Evolutionary conservation across 2,888 invertebrate genomes (phyloP).

Genomic region (Lamproptera curius): DNA sequence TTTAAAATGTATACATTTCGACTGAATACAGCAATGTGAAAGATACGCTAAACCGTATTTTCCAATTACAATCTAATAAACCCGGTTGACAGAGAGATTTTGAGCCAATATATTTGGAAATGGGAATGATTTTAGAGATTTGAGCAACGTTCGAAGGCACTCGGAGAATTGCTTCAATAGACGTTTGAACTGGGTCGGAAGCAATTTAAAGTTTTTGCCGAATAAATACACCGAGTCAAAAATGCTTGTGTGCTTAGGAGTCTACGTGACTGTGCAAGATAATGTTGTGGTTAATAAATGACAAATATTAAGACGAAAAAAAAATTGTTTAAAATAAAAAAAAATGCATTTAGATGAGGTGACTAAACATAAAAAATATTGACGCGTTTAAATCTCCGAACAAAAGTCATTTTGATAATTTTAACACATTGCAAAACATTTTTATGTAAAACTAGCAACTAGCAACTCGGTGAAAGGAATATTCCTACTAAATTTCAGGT

Average conservation of each 20-base stretch:
- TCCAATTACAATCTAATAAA: slow-evolving; percentile 10
- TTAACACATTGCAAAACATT: no score
- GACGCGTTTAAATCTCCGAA: no score
- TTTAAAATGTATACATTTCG: no score
- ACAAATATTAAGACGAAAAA: neutral
- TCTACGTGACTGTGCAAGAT: slow-evolving; percentile 42
- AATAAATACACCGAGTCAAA: slow-evolving; percentile 69
- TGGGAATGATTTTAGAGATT: slow-evolving; percentile 48
- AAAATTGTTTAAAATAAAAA: no score
- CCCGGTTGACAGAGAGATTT: slow-evolving; percentile 20
- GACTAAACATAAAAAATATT: no score
- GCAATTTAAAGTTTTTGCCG: slow-evolving; percentile 73
- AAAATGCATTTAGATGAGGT: no score
- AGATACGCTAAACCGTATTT: neutral
- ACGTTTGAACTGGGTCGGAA: slow-evolving; percentile 63
- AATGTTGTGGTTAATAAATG: neutral
- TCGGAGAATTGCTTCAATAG: slow-evolving; percentile 64
- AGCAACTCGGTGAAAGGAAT: no score
- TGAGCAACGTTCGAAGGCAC: slow-evolving; percentile 49
- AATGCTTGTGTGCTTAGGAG: slow-evolving; percentile 46
- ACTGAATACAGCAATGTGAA: no score
- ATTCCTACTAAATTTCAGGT: no score
- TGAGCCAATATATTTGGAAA: slow-evolving; percentile 30
- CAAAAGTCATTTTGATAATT: no score
- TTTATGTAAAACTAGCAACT: no score